Conservation (phyloP, 1,140 invertebrate species). For the Leguminivora glycinivorella region DNA sequence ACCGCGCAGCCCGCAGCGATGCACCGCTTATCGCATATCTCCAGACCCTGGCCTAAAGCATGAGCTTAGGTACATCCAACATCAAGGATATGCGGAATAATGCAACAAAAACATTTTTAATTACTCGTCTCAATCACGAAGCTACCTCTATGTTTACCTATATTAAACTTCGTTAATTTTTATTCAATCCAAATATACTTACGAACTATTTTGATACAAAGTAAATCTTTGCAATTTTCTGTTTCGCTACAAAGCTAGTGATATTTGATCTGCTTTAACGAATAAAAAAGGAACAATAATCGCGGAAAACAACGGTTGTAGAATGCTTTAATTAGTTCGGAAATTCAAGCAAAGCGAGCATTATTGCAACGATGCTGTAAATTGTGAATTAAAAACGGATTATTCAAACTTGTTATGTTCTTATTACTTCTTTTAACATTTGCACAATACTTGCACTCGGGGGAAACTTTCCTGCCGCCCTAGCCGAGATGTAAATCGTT, state of each 20-base stretch:
- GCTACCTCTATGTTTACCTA: too few species aligned
- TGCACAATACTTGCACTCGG: not conserved
- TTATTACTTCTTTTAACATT: not conserved
- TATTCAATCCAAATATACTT: too few species aligned
- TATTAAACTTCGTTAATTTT: too few species aligned
- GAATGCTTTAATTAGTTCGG: not conserved
- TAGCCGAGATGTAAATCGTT: too few species aligned
- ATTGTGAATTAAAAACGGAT: slow-evolving; percentile 3
- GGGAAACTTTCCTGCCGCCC: not conserved
- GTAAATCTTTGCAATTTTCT: too few species aligned
- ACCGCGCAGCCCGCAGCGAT: too few species aligned
- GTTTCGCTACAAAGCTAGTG: too few species aligned
- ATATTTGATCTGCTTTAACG: not conserved
- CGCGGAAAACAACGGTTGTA: not conserved
- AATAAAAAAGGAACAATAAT: not conserved
- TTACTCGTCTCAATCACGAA: not conserved
- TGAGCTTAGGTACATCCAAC: not conserved
- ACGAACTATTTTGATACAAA: too few species aligned
- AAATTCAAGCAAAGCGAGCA: not conserved
- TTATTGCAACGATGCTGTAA: slow-evolving; percentile 1
- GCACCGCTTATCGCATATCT: too few species aligned
- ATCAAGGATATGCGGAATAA: not conserved
- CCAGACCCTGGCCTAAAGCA: too few species aligned
- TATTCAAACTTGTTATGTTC: slow-evolving; percentile 2
- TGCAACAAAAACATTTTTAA: not conserved